Base-by-base conservation (phyloP, 2,113 vertebrate genomes). In the Stegostoma tigrinum region DNA sequence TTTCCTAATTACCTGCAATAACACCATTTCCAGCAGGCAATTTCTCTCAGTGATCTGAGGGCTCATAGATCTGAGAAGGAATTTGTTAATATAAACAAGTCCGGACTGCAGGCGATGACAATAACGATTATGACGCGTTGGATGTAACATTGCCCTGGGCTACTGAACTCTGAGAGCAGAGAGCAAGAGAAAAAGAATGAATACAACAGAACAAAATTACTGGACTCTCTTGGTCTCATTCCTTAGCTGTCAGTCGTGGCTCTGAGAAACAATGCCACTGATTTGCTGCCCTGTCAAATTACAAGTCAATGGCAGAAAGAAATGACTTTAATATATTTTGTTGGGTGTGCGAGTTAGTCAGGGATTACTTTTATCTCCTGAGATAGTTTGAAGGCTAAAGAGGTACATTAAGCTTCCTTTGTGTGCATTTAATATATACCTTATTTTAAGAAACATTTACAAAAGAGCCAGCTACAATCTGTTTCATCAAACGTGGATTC, bases 241-340 rank as follows among this genome's bases (percentile, higher is more conserved):
- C 96, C 96, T 68, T 95, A 97, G 96, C 87, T 90, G 78, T 96
- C 96, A 96, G 95, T 96, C 30, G 66, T 23, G 52, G 96, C 96
- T 96, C 23, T 95, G 86, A 96, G 21, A 95, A 94, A 96, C 96
- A 55, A 96, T 96, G 96, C 96, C 96, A 96, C 24, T 96, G 96
- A 91, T 95, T 23, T 14, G 7, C 90, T 96, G 30, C 52, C 0
- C 78, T 96, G 12, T 68, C n/a, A 96, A 78, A 95, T 96, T 96
- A 95, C 83, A 96, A 95, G 96, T 95, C 24, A 95, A 93, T 23
- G 34, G 10, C 24, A 55, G 96, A 96, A 19, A 96, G 94, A 96
- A 96, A 96, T 95, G 96, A 80, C 85, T 96, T 96, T 96, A 97
- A 96, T 96, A 91, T 66, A 91, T 61, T 64, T 66, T 66, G 48